Conservation (phyloP, 2,888 invertebrate genomes). For the Ptilodon capucinus region DNA sequence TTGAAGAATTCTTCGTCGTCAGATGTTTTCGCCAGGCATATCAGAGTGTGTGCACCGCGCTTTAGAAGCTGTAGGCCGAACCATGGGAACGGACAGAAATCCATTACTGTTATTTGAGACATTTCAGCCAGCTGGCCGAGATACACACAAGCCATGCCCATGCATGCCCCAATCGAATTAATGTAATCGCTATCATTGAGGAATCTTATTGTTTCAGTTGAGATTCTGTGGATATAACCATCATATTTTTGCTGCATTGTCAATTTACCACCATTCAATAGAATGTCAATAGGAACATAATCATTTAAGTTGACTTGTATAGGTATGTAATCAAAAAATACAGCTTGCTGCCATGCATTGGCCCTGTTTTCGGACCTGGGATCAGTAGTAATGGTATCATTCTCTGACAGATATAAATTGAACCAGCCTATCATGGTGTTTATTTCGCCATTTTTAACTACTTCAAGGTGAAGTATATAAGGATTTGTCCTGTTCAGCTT, state of each 20-base stretch:
- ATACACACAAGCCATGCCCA: slow-evolving; percentile 60
- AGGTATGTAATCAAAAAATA: slow-evolving; percentile 83
- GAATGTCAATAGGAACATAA: slow-evolving; percentile 53
- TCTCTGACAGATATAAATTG: slow-evolving; percentile 85
- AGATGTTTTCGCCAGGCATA: slow-evolving; percentile 64
- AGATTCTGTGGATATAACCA: slow-evolving; percentile 47
- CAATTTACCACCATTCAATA: slow-evolving; percentile 65
- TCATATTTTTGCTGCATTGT: slow-evolving; percentile 45
- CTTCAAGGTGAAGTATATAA: slow-evolving; percentile 60
- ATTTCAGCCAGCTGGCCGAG: slow-evolving; percentile 62
- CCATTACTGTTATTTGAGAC: slow-evolving; percentile 69
- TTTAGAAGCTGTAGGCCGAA: slow-evolving; percentile 83
- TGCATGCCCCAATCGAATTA: slow-evolving; percentile 58
- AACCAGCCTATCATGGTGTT: slow-evolving; percentile 89
- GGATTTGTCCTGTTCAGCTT: slow-evolving; percentile 56
- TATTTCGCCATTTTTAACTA: slow-evolving; percentile 74
- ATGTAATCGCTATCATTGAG: slow-evolving; percentile 77
- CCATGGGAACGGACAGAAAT: slow-evolving; percentile 84
- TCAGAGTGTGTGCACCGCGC: slow-evolving; percentile 68
- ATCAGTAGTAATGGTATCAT: slow-evolving; percentile 83
- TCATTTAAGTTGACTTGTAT: slow-evolving; percentile 48
- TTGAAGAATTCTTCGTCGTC: slow-evolving; percentile 66
- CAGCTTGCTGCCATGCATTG: slow-evolving; percentile 90
- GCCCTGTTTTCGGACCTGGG: slow-evolving; percentile 73
- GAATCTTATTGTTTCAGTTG: slow-evolving; percentile 62